Evolutionary conservation across 1,140 invertebrate genomes (phyloP).

Genomic region (Caerostris darwini): DNA sequence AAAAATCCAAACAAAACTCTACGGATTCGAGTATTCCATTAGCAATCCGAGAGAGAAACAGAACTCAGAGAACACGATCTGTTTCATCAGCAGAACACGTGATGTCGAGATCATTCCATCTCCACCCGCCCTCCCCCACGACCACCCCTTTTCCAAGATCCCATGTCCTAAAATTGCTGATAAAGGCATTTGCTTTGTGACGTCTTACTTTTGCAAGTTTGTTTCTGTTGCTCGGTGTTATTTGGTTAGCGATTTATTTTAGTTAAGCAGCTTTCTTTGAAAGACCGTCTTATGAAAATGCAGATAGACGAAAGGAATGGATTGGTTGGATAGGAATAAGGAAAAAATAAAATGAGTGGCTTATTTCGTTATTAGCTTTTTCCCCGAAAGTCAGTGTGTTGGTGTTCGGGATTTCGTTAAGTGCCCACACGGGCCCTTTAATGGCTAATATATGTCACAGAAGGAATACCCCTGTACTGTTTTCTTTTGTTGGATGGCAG

Average conservation of each 20-base stretch:
- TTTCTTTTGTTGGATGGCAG: too few species aligned
- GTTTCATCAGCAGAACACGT: conserved; percentile 50
- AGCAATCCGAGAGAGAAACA: background rate
- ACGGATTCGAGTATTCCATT: background rate
- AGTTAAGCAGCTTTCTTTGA: background rate
- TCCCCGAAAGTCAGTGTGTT: background rate
- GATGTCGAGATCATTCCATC: background rate
- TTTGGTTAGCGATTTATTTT: conserved; percentile 40
- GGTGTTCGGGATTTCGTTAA: conserved; percentile 55
- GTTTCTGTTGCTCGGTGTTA: background rate
- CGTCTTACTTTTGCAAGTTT: background rate
- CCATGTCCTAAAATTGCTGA: conserved; percentile 33
- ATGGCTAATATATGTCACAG: conserved; percentile 30
- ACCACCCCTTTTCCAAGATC: too few species aligned
- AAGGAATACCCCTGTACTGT: background rate
- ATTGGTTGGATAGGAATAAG: background rate
- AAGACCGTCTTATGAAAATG: conserved; percentile 21
- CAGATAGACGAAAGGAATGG: background rate
- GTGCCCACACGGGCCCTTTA: background rate
- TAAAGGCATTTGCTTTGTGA: conserved; percentile 50
- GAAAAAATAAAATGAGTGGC: too few species aligned
- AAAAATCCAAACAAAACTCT: conserved; percentile 1
- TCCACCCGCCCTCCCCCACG: too few species aligned
- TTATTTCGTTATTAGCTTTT: too few species aligned
- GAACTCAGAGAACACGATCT: conserved; percentile 44